Evolutionary conservation across 1,140 invertebrate genomes (phyloP), one percentile per base, ranked within the genome.

Genomic region (Euura lappo): DNA sequence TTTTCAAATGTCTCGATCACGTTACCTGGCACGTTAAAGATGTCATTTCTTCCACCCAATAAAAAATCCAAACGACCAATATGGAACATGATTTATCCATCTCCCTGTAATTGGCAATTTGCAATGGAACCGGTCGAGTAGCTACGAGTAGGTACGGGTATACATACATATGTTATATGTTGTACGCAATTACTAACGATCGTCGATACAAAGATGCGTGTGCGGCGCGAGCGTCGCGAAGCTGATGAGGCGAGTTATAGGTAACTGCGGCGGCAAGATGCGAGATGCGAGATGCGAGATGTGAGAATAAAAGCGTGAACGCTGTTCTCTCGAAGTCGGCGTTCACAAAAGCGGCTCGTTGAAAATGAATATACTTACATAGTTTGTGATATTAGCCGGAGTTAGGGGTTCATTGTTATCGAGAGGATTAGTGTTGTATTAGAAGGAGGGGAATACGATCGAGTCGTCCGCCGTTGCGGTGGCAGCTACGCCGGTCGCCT

Each of bases 401-500:
- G 51, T 60, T 60, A 60, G 51, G 51, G 51, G 51, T 8, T 60
- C 51, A 60, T 42, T 44, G 13, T 68, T 68, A 68, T 68, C 28
- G 28, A 44, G 66, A 68, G 11, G 44, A 28, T 45, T 28, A 43
- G 60, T 46, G 13, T 64, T 42, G 47, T 42, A 79, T 82, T 84
- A 82, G 77, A 77, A 80, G 69, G 77, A 74, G 68, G 81, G 82
- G 76, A 83, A 84, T 72, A 83, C 76, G 78, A 83, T 80, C 76
- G 83, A 81, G 73, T 82, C 80, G 71, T 79, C 51, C 78, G 77
- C 80, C 76, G 77, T 69, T 70, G 45, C 80, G 72, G 71, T 60
- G 51, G 51, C 8, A 28, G 28, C 28, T n/a, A 60, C 51, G 51
- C 8, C 51, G 6, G 6, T 6, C 8, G 51, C 51, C 13, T 60